Evolutionary conservation across 2,888 invertebrate species (phyloP).

Genomic region (Rhynchonema sp.): DNA sequence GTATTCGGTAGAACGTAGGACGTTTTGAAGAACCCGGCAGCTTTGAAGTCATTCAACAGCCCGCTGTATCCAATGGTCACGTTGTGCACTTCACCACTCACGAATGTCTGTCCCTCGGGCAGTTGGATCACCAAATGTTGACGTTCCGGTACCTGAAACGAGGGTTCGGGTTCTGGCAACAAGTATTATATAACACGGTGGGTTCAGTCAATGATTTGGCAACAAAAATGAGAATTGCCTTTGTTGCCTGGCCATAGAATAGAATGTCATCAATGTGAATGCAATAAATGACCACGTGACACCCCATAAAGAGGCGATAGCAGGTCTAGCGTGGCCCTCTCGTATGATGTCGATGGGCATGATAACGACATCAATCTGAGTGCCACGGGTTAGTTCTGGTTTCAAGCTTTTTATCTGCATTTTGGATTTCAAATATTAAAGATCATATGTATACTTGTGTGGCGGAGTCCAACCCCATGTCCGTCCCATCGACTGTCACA

Average conservation of each 20-base stretch:
- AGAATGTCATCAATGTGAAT: background rate
- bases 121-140: background rate
- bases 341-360: no score
- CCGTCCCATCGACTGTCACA: background rate
- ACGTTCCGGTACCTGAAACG: background rate
- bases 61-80: conserved; percentile 3
- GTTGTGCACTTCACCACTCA: background rate
- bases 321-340: no score
- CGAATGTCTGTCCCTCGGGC: background rate
- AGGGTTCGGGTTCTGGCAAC: no score
- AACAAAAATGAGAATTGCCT: background rate
- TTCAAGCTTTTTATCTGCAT: background rate
- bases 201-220: background rate
- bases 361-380: no score
- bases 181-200: no score
- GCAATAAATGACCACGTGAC: no score
- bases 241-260: background rate
- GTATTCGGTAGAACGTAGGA: no score
- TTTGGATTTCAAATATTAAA: background rate
- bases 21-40: conserved; percentile 12
- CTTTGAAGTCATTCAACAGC: conserved; percentile 10
- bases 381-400: background rate
- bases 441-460: background rate
- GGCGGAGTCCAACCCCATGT: background rate
- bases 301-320: no score